These are phyloP conservation scores for Tautogolabrus adspersus DNA, from an alignment of 2,113 vertebrate species.

Conservation along the genomic window DNA sequence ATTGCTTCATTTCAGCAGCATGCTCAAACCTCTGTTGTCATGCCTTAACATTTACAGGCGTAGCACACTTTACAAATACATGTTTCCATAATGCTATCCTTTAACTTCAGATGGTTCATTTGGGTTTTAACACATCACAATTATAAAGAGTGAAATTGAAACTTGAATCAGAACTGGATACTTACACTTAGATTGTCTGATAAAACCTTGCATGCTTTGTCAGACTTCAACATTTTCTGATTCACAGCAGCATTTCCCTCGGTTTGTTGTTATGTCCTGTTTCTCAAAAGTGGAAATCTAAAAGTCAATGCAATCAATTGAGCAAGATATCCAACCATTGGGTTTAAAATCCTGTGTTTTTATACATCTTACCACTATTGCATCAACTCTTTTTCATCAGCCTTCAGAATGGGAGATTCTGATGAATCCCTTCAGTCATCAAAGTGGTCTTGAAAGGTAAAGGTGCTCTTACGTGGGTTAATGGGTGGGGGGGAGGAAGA, in stretches of 20 bases:
- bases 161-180: too few relatives aligned
- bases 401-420: constrained; percentile 58
- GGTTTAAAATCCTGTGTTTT: constrained; percentile 45
- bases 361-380: constrained; percentile 35
- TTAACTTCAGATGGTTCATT: too few relatives aligned
- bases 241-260: background rate
- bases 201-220: constrained; percentile 3
- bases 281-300: constrained; percentile 37
- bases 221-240: background rate
- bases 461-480: constrained; percentile 71
- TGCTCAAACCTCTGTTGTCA: too few relatives aligned
- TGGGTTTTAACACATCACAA: too few relatives aligned
- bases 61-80: too few relatives aligned
- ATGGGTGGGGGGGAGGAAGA: constrained; percentile 51
- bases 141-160: too few relatives aligned
- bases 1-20: too few relatives aligned
- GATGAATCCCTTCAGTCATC: constrained; percentile 78
- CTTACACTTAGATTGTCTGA: constrained; percentile 8
- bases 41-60: too few relatives aligned
- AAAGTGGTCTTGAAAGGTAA: constrained; percentile 76
- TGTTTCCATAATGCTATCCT: too few relatives aligned
- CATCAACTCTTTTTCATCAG: constrained; percentile 62
- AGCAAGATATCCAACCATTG: constrained; percentile 46
- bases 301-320: constrained; percentile 49
- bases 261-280: background rate